A percentile compares a stretch with the other conserved stretches of the same genome.
These are phyloP conservation scores for Eudyptes chrysolophus DNA, from an alignment of 2,113 vertebrate species.

Conservation along the genomic window DNA sequence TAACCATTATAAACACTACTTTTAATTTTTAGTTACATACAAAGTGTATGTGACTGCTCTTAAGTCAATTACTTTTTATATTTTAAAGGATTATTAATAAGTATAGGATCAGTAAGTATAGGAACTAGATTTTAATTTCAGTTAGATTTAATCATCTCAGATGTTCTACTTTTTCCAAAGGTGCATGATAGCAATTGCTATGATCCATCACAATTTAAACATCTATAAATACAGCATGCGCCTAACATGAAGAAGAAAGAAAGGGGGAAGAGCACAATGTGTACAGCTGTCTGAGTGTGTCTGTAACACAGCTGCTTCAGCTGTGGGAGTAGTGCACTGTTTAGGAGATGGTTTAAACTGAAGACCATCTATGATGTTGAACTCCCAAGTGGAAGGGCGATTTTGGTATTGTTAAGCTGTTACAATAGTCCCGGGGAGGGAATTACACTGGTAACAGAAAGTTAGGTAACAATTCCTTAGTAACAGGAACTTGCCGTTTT, in stretches of 20 bases:
- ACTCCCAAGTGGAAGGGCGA: neutral
- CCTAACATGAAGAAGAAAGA: neutral
- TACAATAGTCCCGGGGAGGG: neutral
- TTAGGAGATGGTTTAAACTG: neutral
- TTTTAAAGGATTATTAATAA: neutral
- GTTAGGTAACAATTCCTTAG: neutral
- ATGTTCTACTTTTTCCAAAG: neutral
- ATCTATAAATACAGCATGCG: neutral
- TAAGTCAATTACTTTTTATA: neutral
- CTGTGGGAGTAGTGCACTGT: neutral
- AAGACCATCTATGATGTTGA: neutral
- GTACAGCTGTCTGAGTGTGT: neutral
- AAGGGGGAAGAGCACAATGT: neutral
- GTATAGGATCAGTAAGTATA: neutral
- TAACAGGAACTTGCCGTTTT: neutral
- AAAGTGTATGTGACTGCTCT: neutral
- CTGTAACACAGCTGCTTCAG: neutral
- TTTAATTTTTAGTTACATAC: neutral
- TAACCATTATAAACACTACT: neutral
- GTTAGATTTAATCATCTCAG: neutral
- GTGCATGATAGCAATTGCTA: neutral
- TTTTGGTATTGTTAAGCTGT: neutral
- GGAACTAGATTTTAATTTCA: neutral
- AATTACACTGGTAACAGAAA: neutral
- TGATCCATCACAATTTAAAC: neutral